A percentile compares a stretch with the other conserved stretches of the same genome.
Evolutionary conservation across 2,797 vertebrate species (phyloP).

Genomic region (Chloroceryle inda): DNA sequence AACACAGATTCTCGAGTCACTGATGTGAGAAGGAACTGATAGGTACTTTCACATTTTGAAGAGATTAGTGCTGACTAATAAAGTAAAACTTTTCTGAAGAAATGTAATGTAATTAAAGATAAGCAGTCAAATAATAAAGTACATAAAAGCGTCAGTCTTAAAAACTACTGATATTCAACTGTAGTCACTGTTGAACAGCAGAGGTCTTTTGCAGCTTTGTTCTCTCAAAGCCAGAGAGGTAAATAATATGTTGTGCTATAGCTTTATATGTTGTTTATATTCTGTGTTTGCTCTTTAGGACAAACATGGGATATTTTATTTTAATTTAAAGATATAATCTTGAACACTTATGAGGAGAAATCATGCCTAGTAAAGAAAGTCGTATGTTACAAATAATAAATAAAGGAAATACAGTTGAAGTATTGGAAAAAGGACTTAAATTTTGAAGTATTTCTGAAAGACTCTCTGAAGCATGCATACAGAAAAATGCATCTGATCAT

Average conservation of each 20-base stretch:
- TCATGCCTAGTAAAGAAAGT: neutral
- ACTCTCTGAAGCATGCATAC: neutral
- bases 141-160: neutral
- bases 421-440: neutral
- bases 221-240: neutral
- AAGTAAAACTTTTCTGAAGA: neutral
- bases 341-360: neutral
- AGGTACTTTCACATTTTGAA: neutral
- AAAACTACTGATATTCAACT: neutral
- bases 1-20: neutral
- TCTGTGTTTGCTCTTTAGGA: neutral
- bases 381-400: neutral
- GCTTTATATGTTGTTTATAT: neutral
- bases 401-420: neutral
- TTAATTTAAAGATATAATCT: constrained; percentile 15
- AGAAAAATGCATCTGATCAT: neutral
- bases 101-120: neutral
- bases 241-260: neutral
- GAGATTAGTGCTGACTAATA: neutral
- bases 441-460: neutral
- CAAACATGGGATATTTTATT: neutral
- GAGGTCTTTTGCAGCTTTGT: constrained; percentile 6
- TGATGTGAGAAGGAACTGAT: neutral
- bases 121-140: neutral
- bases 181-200: neutral